Evolutionary conservation across 2,113 vertebrate species (phyloP), one percentile per base, ranked within the genome.

Genomic region (Euleptes europaea): DNA sequence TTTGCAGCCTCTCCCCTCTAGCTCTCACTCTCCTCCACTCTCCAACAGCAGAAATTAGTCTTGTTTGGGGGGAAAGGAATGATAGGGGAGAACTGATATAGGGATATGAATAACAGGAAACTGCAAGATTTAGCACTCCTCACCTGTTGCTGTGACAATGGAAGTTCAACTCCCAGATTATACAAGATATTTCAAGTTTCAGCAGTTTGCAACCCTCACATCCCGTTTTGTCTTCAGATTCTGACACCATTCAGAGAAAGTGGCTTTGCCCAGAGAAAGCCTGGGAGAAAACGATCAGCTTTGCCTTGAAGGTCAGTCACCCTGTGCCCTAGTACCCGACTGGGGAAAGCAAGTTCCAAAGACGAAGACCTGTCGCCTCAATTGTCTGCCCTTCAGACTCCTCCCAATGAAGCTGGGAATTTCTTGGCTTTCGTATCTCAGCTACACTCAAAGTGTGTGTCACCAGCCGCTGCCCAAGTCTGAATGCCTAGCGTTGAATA

Each of bases 351-450:
- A 89, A 67, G 80, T 79, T 91, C 33, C 90, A 88, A 90, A 90
- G 88, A 69, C 86, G 87, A 93, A 91, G 91, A 74, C 83, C 92
- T 92, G 92, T 94, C 92, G 88, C 86, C 7, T 74, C 91, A 93
- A 84, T 15, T 79, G 54, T 77, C 77, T 91, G 75, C 84, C 75
- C 86, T 86, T 63, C 31, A 60, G 49, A 5, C 51, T 31, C 21
- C 11, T 78, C 76, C 33, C 26, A 35, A 78, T 57, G 35, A 60
- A 78, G 38, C 12, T 54, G 26, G 38, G 33, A 26, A 40, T n/a
- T 14, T 40, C 51, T 60, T 40, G 57, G 54, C 51, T 78, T 54
- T 70, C 33, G 2, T 35, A 35, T 35, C 14, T 70, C 17, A 70
- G 33, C 14, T 70, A 13, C 69, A 35, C 51, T 76, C 74, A 51